phyloP scores from a whole-genome alignment of 2,888 invertebrate species.

The Cheilosia impressa region DNA sequence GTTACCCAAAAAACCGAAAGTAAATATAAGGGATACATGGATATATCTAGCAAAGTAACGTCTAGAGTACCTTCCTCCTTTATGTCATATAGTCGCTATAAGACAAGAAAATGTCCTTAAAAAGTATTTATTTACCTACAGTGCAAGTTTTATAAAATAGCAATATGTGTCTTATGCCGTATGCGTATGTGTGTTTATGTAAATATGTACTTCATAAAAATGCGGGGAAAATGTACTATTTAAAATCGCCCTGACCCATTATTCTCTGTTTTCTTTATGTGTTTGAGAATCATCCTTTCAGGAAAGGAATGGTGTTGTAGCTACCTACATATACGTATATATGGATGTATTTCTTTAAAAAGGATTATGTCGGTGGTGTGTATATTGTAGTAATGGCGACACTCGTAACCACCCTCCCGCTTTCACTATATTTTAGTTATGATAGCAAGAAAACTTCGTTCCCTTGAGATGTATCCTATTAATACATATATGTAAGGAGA shows the following conservation, averaged over 20 bases:
- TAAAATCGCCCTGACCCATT: slow-evolving; percentile 6
- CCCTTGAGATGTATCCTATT: slow-evolving; percentile 13
- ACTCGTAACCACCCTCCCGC: not conserved
- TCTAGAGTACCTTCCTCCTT: too few species aligned
- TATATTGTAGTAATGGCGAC: slow-evolving; percentile 5
- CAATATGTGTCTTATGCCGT: too few species aligned
- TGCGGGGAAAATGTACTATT: not conserved
- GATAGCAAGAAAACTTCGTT: slow-evolving; percentile 9
- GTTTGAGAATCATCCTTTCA: not conserved
- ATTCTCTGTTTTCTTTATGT: not conserved
- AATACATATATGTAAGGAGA: too few species aligned
- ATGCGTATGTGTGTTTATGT: not conserved
- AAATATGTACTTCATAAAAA: not conserved
- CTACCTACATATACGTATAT: too few species aligned
- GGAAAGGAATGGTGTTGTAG: not conserved
- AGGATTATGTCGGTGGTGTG: not conserved
- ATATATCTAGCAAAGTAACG: too few species aligned
- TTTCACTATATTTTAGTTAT: slow-evolving; percentile 9
- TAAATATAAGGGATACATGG: too few species aligned
- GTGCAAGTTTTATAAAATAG: too few species aligned
- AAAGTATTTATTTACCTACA: too few species aligned
- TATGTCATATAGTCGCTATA: too few species aligned
- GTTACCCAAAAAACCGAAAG: too few species aligned
- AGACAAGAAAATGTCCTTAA: too few species aligned
- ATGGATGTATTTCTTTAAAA: not conserved